Evolutionary conservation across 2,888 invertebrate species (phyloP), one percentile per base, ranked within the genome.

Genomic region (Zele albiditarsus): DNA sequence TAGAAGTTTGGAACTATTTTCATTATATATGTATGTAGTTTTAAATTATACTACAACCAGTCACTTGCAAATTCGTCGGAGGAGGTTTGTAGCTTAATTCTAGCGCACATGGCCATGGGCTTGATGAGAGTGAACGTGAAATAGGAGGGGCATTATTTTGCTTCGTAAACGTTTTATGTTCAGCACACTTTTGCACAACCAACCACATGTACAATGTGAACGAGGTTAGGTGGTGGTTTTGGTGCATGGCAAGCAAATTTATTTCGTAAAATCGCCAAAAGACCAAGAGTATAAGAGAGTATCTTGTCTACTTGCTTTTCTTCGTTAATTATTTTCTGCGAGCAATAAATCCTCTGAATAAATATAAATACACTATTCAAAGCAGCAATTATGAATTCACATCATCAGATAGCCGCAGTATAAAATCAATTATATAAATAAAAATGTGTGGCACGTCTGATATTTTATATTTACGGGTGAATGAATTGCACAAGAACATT

Each of bases 241-340:
- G 78, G 69, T 77, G 79, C 82, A 79, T 74, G 78, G 78, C 75
- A 78, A 80, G 81, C 81, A 83, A 84, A 84, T 82, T 83, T 81
- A 82, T 83, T 82, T 79, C 80, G 79, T 78, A 79, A 79, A 78
- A 74, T 58, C 71, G 68, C 65, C 57, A 67, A 74, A 73, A 69
- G 46, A 46, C 16, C 46, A 14, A 16, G 16, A n/a, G n/a, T 16
- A 46, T 46, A 46, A 16, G n/a, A 46, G 46, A 46, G 16, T 46
- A 46, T 46, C 46, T 46, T 46, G 46, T 46, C 46, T 14, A 1
- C 46, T n/a, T 46, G 46, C 46, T 46, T 71, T 79, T 79, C 79
- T 78, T 84, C 83, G 79, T 85, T 86, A 87, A 86, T 87, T 86
- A 87, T 87, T 86, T 87, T 83, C 85, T 78, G 80, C 83, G 84